Base-by-base conservation (phyloP, 2,113 vertebrate genomes). In the Chloroceryle aenea region DNA sequence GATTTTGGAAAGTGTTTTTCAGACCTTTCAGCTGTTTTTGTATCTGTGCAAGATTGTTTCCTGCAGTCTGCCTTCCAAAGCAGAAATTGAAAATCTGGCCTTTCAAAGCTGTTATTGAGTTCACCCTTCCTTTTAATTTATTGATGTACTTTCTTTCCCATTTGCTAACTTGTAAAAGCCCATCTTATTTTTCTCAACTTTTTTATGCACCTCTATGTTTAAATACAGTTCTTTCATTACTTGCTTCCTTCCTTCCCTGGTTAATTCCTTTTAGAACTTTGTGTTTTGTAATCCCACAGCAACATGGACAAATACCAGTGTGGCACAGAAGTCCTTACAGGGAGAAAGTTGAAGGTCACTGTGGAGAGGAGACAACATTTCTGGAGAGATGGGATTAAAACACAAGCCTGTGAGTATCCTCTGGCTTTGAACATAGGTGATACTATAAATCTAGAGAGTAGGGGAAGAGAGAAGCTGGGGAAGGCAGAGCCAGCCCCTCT, bases 21-120 rank as follows among this genome's bases (percentile, higher is more conserved):
- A 91, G 75, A 86, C 26, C 48, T 85, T 92, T 92, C 59, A 77
- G 69, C 40, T 88, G 52, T 83, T 82, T 97, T 78, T 71, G 42
- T 77, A n/a, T 48, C 80, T 73, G 14, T 48, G 48, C 52, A 64
- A 43, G 42, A 75, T 43, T 59, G 68, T 92, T 94, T 78, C 77
- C 64, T 84, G 48, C 22, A 50, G 19, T 32, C 40, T 72, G 12
- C 52, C 48, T 94, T 74, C 40, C 4, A 2, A 83, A 92, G 78
- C 45, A 89, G 74, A 96, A 92, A 69, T 9, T 83, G 38, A 85
- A 94, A 91, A 85, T 62, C 32, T 79, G 42, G 53, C 22, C 45
- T 87, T 85, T 84, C 48, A 52, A 43, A 88, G 48, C 43, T 64
- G 23, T 86, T 89, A 58, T 25, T 88, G 63, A 86, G 68, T 67